Evolutionary conservation across 2,888 invertebrate genomes (phyloP), one percentile per base, ranked within the genome.

Genomic region (Cephalotes varians): DNA sequence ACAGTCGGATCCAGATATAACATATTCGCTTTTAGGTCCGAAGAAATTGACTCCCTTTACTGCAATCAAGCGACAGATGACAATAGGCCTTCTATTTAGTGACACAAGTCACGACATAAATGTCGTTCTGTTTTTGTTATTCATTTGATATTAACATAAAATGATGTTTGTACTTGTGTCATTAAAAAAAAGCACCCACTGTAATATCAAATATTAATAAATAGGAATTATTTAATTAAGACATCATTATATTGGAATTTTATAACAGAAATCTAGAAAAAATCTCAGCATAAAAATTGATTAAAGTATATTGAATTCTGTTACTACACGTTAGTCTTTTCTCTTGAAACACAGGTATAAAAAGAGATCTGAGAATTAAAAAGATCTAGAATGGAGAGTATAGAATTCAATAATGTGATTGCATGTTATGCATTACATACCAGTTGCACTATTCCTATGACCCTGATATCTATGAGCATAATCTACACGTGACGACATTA

Each of bases 1-100:
- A 95, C 99, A 99, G 94, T 99, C 99, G 2, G 98, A 98, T 0
- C 99, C 99, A 60, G 98, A 98, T 12, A 99, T 96, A 2, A 99
- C 95, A 93, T 96, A 99, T 94, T 99, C 98, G 88, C 98, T 98
- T 89, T 96, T 96, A 0, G 98, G 98, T 0, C 99, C 99, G 95
- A 98, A 99, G 95, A 98, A 99, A 91, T 98, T 97, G 0, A 99
- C 98, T 0, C 98, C 98, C 95, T 99, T 99, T 83, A 98, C 96
- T 96, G 92, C 28, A 95, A 94, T 82, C 81, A 82, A 69, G 83
- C 79, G 15, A 64, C 25, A 81, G 7, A 69, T 25, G 5, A 76
- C n/a, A n/a, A n/a, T n/a, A n/a, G n/a, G n/a, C n/a, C n/a, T n/a
- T n/a, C n/a, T n/a, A n/a, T n/a, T n/a, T n/a, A n/a, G n/a, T n/a